Evolutionary conservation across 1,140 invertebrate species (phyloP).

Genomic region (Drosophila cardini): DNA sequence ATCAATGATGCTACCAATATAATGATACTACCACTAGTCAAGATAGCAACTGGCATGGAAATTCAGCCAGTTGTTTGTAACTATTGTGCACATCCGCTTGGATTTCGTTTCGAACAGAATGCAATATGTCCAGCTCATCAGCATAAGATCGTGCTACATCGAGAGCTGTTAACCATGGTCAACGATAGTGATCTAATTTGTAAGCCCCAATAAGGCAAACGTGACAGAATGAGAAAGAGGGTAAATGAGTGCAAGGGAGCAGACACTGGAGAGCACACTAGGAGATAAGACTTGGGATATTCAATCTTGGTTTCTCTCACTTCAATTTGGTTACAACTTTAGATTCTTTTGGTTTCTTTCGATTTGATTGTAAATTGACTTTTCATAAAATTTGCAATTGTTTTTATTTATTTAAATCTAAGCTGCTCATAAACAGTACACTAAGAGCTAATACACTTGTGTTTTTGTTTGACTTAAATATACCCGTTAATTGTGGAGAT

Average conservation of each 20-base stretch:
- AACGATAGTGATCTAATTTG: neutral
- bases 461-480: neutral
- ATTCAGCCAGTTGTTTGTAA: slow-evolving; percentile 4
- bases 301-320: too few relatives aligned
- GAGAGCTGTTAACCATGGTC: slow-evolving; percentile 2
- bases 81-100: slow-evolving; percentile 2
- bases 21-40: neutral
- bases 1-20: slow-evolving; percentile 12
- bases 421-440: neutral
- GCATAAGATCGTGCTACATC: neutral
- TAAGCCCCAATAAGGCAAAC: too few relatives aligned
- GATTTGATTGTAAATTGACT: neutral
- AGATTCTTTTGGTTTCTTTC: neutral
- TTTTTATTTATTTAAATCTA: neutral
- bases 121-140: neutral
- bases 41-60: slow-evolving; percentile 1
- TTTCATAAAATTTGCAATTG: neutral
- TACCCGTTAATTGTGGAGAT: too few relatives aligned
- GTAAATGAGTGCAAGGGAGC: too few relatives aligned
- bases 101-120: slow-evolving; percentile 30
- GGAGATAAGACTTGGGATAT: too few relatives aligned
- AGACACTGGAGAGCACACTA: too few relatives aligned
- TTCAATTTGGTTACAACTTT: neutral
- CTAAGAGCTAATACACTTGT: slow-evolving; percentile 11
- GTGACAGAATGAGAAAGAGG: too few relatives aligned